Evolutionary conservation across 2,888 invertebrate genomes (phyloP).

Genomic region (Nymphalis polychloros): DNA sequence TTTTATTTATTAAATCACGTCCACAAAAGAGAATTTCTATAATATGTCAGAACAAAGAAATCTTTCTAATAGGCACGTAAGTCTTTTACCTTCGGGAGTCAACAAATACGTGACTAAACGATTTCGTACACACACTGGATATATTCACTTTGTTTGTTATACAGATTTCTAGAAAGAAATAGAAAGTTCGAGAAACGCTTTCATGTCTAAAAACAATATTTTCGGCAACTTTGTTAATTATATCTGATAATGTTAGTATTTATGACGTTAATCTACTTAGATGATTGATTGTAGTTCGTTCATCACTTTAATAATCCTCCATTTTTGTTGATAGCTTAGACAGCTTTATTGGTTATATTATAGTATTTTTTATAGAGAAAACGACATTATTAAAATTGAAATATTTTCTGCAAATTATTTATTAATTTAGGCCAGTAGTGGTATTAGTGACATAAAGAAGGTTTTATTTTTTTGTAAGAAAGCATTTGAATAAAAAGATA

Average conservation of each 20-base stretch:
- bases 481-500: no score
- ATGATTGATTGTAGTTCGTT: no score
- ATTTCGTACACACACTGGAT: conserved; percentile 19
- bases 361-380: no score
- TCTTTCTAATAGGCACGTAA: conserved; percentile 34
- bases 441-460: no score
- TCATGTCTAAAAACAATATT: conserved; percentile 2
- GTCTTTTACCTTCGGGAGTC: conserved; percentile 33
- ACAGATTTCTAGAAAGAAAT: conserved; percentile 3
- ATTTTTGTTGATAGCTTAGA: no score
- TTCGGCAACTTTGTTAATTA: conserved; percentile 2
- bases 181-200: conserved; percentile 7
- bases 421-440: no score
- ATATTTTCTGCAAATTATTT: no score
- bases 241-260: not conserved
- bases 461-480: no score
- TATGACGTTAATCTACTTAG: not conserved
- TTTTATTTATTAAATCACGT: not conserved
- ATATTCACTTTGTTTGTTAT: conserved; percentile 26
- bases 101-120: conserved; percentile 31
- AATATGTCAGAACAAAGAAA: conserved; percentile 26
- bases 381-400: no score
- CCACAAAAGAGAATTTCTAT: conserved; percentile 8
- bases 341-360: no score
- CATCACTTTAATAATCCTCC: not conserved